Evolutionary conservation across 2,797 vertebrate species (phyloP).

Genomic region (Benthosema pterotum): DNA sequence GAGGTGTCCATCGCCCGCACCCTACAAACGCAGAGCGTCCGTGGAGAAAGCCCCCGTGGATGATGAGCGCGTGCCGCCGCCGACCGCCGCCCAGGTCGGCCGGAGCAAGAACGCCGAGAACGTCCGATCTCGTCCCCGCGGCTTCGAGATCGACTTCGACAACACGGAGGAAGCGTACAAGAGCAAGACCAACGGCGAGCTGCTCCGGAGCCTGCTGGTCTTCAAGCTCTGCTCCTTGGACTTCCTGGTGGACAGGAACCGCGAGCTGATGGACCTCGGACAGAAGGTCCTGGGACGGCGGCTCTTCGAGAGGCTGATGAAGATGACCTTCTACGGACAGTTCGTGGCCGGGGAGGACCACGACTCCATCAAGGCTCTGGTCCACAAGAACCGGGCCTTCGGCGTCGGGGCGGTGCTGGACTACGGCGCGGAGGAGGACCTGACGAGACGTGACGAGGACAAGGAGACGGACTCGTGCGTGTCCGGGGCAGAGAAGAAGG

Average conservation of each 20-base stretch:
- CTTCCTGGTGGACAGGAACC: constrained; percentile 84
- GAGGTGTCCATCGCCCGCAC: constrained; percentile 66
- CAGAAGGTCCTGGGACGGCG: constrained; percentile 84
- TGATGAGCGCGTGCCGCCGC: constrained; percentile 45
- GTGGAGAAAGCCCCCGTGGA: constrained; percentile 49
- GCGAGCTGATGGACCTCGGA: constrained; percentile 83
- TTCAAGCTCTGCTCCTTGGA: constrained; percentile 87
- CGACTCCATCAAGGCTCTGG: constrained; percentile 88
- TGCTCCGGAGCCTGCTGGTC: constrained; percentile 87
- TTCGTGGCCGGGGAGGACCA: constrained; percentile 95
- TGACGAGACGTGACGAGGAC: constrained; percentile 83
- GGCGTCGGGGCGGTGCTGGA: constrained; percentile 93
- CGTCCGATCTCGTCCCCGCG: too few relatives aligned
- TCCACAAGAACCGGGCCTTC: constrained; percentile 84
- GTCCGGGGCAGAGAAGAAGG: constrained; percentile 87
- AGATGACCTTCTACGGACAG: constrained; percentile 96
- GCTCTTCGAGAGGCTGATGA: constrained; percentile 90
- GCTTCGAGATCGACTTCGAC: constrained; percentile 80
- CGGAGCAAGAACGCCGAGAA: constrained; percentile 10
- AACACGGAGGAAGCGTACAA: constrained; percentile 88
- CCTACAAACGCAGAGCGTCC: constrained; percentile 52
- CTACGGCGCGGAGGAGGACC: constrained; percentile 91
- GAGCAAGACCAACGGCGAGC: constrained; percentile 85
- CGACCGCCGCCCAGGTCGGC: constrained; percentile 55
- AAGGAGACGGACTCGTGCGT: constrained; percentile 89